phyloP scores from a whole-genome alignment of 2,888 invertebrate genomes.

The Eupithecia subfuscata region DNA sequence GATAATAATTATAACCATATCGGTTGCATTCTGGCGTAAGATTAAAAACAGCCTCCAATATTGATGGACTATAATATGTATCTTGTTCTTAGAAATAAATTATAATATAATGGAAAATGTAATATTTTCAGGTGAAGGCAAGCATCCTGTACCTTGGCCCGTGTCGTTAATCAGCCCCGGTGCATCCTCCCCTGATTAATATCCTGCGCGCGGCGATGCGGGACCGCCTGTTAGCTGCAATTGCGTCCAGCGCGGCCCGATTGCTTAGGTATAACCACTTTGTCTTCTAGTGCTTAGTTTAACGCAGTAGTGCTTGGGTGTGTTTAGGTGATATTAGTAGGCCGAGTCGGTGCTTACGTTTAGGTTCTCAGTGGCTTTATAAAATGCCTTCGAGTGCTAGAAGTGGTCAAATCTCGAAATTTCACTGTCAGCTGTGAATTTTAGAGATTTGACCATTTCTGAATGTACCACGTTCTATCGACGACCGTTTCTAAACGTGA shows the following conservation, averaged over 20 bases:
- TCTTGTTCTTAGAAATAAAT: too few relatives aligned
- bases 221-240: constrained; percentile 35
- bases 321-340: background rate
- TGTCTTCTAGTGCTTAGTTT: constrained; percentile 1
- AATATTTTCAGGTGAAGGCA: background rate
- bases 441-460: background rate
- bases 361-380: background rate
- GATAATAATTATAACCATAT: too few relatives aligned
- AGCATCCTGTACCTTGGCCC: background rate
- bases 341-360: background rate
- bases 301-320: background rate
- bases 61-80: too few relatives aligned
- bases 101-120: too few relatives aligned
- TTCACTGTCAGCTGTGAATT: too few relatives aligned
- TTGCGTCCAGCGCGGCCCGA: constrained; percentile 27
- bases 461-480: background rate
- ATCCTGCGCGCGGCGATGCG: constrained; percentile 26
- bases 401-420: too few relatives aligned
- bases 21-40: too few relatives aligned
- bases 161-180: constrained; percentile 36
- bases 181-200: constrained; percentile 41
- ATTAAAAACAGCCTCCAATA: too few relatives aligned
- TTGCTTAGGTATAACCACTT: constrained; percentile 24
- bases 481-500: background rate
- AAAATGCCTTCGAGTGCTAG: too few relatives aligned